These are phyloP conservation scores for Carcinoscorpius rotundicauda DNA, from an alignment of 1,140 invertebrate species.

Conservation along the genomic window DNA sequence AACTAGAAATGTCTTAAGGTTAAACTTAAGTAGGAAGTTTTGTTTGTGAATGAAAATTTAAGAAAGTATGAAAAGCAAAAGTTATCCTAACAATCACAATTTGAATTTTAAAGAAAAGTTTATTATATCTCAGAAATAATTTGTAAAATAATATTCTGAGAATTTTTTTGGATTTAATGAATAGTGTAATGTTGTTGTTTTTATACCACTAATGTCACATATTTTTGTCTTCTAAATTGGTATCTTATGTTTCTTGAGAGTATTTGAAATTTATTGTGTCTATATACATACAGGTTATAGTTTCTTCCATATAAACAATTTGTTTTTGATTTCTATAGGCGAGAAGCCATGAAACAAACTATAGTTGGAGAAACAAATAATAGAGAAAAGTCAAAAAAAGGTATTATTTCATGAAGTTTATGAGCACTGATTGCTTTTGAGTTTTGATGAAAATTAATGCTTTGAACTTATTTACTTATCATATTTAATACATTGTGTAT, in stretches of 20 bases:
- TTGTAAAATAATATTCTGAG: not conserved
- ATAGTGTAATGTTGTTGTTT: not conserved
- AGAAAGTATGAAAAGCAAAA: too few species aligned
- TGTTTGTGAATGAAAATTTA: too few species aligned
- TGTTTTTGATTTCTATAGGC: constrained; percentile 60
- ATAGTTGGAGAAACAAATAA: constrained; percentile 61
- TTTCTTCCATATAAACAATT: not conserved
- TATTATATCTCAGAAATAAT: too few species aligned
- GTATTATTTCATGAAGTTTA: constrained; percentile 29
- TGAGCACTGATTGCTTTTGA: not conserved
- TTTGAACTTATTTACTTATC: not conserved
- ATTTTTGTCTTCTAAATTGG: not conserved
- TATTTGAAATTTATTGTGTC: not conserved
- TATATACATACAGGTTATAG: not conserved
- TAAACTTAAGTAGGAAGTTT: too few species aligned
- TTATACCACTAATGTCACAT: not conserved
- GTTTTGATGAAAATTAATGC: constrained; percentile 24
- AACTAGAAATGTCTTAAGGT: too few species aligned
- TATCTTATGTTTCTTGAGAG: constrained; percentile 1
- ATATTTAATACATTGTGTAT: not conserved
- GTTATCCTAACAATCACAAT: too few species aligned
- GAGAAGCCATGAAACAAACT: constrained; percentile 73
- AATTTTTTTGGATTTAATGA: not conserved
- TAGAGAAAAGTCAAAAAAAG: constrained; percentile 52
- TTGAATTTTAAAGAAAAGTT: too few species aligned